phyloP scores from a whole-genome alignment of 2,113 vertebrate genomes.

The Pongo pygmaeus region DNA sequence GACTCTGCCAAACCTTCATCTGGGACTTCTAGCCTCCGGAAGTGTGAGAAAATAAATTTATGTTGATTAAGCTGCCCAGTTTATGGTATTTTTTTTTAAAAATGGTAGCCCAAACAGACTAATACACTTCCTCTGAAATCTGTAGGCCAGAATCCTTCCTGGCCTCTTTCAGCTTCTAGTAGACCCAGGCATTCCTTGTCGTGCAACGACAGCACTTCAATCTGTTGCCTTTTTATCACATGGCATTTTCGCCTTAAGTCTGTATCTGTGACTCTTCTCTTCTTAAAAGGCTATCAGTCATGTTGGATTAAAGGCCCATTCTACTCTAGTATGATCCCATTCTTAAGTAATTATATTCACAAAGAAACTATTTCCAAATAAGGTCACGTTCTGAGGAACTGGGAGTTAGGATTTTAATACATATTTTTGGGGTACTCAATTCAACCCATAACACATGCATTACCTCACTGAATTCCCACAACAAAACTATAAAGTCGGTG shows the following conservation, averaged over 20 bases:
- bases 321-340: background rate
- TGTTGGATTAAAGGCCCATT: background rate
- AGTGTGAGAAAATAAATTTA: background rate
- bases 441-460: background rate
- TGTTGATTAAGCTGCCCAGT: background rate
- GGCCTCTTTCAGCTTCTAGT: background rate
- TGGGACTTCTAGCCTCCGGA: background rate
- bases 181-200: background rate
- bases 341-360: background rate
- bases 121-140: background rate
- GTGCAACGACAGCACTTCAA: fast-evolving
- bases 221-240: background rate
- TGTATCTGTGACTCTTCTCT: background rate
- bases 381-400: background rate
- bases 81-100: background rate
- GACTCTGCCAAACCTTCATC: background rate
- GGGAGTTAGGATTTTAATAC: background rate
- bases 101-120: background rate
- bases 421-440: background rate
- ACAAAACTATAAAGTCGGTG: background rate
- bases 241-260: too few species aligned
- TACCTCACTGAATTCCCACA: background rate
- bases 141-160: background rate
- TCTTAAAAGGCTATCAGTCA: background rate
- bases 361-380: background rate